phyloP scores from a whole-genome alignment of 1,140 invertebrate species.

The Aphelenchoides avenae region DNA sequence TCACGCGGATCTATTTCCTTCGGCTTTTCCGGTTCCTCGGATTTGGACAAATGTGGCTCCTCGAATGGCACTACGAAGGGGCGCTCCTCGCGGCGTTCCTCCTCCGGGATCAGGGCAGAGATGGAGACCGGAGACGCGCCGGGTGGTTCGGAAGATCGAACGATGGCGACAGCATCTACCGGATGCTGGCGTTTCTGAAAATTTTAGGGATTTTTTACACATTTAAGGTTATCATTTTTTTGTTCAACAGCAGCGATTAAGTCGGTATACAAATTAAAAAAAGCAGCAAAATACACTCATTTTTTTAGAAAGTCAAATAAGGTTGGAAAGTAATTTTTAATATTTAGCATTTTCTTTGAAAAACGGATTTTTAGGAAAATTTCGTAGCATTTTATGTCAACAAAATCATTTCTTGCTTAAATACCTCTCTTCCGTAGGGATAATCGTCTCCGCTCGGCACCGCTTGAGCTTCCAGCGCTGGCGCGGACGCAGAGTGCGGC shows the following conservation, averaged over 20 bases:
- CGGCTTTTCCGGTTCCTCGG: neutral
- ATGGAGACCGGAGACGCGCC: neutral
- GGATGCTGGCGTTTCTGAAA: too few relatives aligned
- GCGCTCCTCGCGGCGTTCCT: neutral
- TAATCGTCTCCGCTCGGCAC: neutral
- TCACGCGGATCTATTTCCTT: constrained; percentile 12
- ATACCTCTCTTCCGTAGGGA: too few relatives aligned
- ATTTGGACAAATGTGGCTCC: neutral
- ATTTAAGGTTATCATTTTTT: constrained; percentile 7
- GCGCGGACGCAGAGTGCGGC: constrained; percentile 2
- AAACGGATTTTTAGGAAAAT: too few relatives aligned
- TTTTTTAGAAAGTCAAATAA: constrained; percentile 6
- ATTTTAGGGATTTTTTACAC: too few relatives aligned
- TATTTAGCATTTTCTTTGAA: neutral
- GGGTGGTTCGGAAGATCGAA: neutral
- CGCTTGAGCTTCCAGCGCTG: constrained; percentile 1
- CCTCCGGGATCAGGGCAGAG: neutral
- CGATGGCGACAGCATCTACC: too few relatives aligned
- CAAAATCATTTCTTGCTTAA: too few relatives aligned
- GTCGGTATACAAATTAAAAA: neutral
- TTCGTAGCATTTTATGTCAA: neutral
- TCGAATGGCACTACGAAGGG: neutral
- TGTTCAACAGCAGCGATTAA: constrained; percentile 7
- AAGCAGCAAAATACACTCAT: constrained; percentile 6
- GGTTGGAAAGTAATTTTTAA: neutral